Evolutionary conservation across 2,113 vertebrate species (phyloP).

Genomic region (Rissa tridactyla): DNA sequence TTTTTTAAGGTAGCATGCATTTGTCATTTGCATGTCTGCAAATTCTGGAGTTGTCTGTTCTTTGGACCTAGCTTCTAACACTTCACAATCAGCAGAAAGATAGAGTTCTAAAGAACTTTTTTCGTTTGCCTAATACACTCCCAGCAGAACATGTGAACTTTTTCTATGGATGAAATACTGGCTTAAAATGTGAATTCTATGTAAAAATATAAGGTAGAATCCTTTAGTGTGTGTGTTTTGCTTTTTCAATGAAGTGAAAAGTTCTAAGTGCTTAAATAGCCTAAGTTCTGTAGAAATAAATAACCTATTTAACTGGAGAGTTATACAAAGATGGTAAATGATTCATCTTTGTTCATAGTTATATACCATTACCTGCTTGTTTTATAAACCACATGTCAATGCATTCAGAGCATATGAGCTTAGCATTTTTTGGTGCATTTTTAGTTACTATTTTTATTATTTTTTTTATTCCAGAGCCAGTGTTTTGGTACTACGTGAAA

Average conservation of each 20-base stretch:
- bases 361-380: neutral
- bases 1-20: neutral
- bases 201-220: neutral
- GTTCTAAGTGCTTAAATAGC: neutral
- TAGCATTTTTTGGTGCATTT: neutral
- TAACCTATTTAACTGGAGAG: neutral
- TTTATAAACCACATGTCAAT: neutral
- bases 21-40: neutral
- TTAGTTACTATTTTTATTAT: neutral
- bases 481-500: slow-evolving; percentile 96
- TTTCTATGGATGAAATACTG: neutral
- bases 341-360: neutral
- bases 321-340: neutral
- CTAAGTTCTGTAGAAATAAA: neutral
- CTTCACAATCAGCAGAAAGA: neutral
- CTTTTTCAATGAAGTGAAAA: neutral
- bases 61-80: neutral
- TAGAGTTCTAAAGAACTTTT: neutral
- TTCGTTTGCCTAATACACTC: neutral
- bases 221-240: neutral
- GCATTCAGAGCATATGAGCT: neutral
- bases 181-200: slow-evolving; percentile 2
- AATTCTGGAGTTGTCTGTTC: neutral
- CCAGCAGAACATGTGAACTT: neutral
- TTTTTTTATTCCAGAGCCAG: slow-evolving; percentile 78